Base-by-base conservation (phyloP, 2,888 invertebrate species). In the Copidosoma aretas region DNA sequence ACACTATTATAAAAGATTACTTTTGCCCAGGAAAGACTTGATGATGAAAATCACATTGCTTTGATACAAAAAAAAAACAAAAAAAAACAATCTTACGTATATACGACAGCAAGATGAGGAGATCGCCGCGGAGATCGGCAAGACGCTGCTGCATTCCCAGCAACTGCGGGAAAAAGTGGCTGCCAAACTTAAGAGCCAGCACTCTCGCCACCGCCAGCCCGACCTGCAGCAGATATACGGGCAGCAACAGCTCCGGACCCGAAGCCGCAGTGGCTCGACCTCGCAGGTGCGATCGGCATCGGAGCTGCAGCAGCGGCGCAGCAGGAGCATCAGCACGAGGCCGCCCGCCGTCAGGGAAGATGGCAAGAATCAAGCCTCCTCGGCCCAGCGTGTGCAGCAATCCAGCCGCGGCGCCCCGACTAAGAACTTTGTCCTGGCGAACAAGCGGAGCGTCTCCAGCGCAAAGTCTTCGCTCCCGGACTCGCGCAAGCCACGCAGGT, bases 91-190 rank as follows among this genome's bases (percentile, higher is more conserved):
- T 5, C 32, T 32, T 8, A 3, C 32, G 32, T 32, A n/a, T n/a
- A n/a, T n/a, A n/a, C n/a, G n/a, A n/a, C 32, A 32, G 32, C 32
- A 32, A 32, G 32, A 32, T 8, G 32, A 32, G 32, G 78, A 80
- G 70, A 78, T 83, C 21, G 79, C 80, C 14, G 73, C 72, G 5
- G 81, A 78, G 2, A 81, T 83, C 52, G 77, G 78, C 19, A 78
- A 73, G 63, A 75, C 81, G 4, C 71, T 83, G 19, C 46, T 73
- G 2, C 78, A 79, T 41, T 77, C 81, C 12, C 81, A 81, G 49
- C 76, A 80, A 63, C 75, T 83, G 22, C 75, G 82, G 14, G 77
- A 80, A 57, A 78, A 79, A 68, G 70, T 81, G 22, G 76, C 77
- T 3, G 64, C 59, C 3, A 78, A 77, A 24, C 67, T 78, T n/a